Evolutionary conservation across 2,888 invertebrate genomes (phyloP).

Genomic region (Zelleria hepariella): DNA sequence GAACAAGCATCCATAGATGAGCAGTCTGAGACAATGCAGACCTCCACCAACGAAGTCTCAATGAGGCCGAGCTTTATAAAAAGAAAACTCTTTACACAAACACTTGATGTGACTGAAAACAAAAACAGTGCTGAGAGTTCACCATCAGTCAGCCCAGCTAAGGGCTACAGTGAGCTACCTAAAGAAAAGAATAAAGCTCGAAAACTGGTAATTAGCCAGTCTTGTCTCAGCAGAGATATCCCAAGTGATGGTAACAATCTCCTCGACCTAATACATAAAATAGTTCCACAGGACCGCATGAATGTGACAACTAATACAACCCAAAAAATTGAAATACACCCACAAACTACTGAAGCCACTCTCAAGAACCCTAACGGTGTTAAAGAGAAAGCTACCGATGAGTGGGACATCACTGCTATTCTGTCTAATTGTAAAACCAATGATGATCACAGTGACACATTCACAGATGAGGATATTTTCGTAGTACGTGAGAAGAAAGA

Average conservation of each 20-base stretch:
- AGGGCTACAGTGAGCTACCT: constrained; percentile 28
- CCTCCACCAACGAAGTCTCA: constrained; percentile 32
- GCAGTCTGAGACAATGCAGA: constrained; percentile 9
- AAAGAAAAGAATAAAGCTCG: constrained; percentile 50
- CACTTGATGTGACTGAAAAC: constrained; percentile 44
- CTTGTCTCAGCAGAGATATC: constrained; percentile 46
- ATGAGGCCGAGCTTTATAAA: constrained; percentile 58
- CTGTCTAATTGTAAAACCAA: constrained; percentile 37
- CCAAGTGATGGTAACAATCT: constrained; percentile 38
- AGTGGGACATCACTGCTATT: constrained; percentile 45
- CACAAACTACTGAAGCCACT: constrained; percentile 19
- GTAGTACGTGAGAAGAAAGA: constrained; percentile 12
- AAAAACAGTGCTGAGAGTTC: constrained; percentile 31
- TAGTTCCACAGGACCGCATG: constrained; percentile 48
- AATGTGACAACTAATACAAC: constrained; percentile 33
- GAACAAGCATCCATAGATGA: background rate
- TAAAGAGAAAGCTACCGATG: constrained; percentile 19
- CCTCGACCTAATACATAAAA: constrained; percentile 53
- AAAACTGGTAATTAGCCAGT: constrained; percentile 45
- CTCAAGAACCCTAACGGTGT: background rate
- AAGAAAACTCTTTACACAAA: constrained; percentile 57
- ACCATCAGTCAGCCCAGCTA: constrained; percentile 34
- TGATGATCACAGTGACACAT: constrained; percentile 44
- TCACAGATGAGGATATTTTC: constrained; percentile 58
- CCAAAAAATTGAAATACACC: constrained; percentile 15